Conservation (phyloP, 2,797 vertebrate species). For the Danio kyathit region DNA sequence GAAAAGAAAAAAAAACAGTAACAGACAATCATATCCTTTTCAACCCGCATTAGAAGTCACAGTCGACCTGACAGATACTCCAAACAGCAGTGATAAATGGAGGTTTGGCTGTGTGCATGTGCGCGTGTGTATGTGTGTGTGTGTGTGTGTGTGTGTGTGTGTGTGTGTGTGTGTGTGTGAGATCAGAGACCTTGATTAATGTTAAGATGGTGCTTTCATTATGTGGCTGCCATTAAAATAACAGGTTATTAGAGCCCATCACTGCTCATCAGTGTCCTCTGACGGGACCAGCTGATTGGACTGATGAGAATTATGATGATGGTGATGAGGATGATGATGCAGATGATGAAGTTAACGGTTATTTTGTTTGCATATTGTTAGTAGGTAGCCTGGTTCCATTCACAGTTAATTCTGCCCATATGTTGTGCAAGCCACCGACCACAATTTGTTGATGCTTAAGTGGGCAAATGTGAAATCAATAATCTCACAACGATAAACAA, state of each 20-base stretch:
- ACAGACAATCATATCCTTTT: conserved; percentile 59
- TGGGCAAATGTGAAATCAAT: not conserved
- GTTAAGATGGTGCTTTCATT: conserved; percentile 57
- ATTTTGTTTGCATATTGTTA: conserved; percentile 44
- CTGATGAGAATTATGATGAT: conserved; percentile 49
- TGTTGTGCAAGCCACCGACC: not conserved
- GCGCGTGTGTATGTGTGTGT: not conserved
- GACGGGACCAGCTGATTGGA: conserved; percentile 54
- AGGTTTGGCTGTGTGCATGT: conserved; percentile 10
- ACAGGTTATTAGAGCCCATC: conserved; percentile 59
- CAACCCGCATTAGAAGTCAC: conserved; percentile 56
- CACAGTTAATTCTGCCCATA: not conserved
- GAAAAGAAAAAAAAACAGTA: conserved; percentile 54
- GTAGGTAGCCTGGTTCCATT: not conserved
- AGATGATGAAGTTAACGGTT: conserved; percentile 37
- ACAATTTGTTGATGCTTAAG: not conserved
- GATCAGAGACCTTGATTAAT: conserved; percentile 56
- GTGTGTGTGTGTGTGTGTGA: not conserved
- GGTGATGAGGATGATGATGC: conserved; percentile 41
- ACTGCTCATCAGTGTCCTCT: conserved; percentile 54
- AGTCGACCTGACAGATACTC: conserved; percentile 44
- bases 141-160: not conserved
- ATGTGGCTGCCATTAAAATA: conserved; percentile 64
- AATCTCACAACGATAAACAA: not conserved
- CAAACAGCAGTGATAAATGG: conserved; percentile 54